Percentiles rank a stretch among this genome's conserved stretches.
Evolutionary conservation across 2,888 invertebrate species (phyloP).

Genomic region (Erebia palarica): DNA sequence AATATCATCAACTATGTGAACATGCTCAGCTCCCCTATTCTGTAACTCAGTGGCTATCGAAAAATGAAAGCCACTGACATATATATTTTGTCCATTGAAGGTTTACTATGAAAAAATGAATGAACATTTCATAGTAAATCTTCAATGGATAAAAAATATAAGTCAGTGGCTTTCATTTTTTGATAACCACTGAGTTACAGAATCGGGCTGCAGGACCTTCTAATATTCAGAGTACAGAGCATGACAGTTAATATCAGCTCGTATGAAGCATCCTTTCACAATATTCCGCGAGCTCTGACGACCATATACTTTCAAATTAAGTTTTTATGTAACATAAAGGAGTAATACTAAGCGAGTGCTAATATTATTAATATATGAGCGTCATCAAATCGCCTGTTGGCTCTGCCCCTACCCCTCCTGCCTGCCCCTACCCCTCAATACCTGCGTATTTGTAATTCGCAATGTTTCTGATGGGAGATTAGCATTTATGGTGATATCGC

Average conservation of each 20-base stretch:
- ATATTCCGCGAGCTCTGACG: background rate
- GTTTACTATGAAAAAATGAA: no score
- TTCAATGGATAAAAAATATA: no score
- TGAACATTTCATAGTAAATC: no score
- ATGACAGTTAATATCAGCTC: background rate
- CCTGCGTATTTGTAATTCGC: slow-evolving; percentile 5
- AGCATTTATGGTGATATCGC: background rate
- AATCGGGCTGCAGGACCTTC: no score
- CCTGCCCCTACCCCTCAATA: no score
- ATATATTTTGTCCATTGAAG: no score
- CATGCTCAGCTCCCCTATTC: no score
- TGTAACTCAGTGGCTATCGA: no score
- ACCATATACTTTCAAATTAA: slow-evolving; percentile 1
- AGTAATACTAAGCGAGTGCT: background rate
- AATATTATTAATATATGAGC: slow-evolving; percentile 14
- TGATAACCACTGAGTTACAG: no score
- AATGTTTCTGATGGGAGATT: background rate
- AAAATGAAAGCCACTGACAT: no score
- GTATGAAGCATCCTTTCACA: background rate
- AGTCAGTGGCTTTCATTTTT: no score
- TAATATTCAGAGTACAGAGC: background rate
- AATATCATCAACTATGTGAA: no score
- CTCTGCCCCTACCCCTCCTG: background rate
- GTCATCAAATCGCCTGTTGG: background rate
- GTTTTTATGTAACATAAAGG: background rate